Evolutionary conservation across 2,113 vertebrate species (phyloP).

Genomic region (Seriola quinqueradiata): DNA sequence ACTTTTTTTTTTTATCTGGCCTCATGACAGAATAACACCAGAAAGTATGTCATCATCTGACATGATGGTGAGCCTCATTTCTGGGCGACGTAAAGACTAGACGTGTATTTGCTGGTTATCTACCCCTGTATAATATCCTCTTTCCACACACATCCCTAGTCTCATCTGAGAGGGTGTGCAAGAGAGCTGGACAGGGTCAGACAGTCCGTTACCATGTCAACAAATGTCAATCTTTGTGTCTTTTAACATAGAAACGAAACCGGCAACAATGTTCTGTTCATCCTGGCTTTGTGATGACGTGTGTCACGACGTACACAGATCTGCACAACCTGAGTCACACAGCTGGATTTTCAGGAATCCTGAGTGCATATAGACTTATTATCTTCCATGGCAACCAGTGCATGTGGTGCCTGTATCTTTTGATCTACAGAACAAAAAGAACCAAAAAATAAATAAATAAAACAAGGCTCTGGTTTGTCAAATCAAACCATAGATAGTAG

Average conservation of each 20-base stretch:
- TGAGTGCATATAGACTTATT: slow-evolving; percentile 33
- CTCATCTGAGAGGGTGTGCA: slow-evolving; percentile 42
- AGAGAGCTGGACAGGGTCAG: slow-evolving; percentile 40
- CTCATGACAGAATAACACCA: slow-evolving; percentile 43
- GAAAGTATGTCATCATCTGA: slow-evolving; percentile 32
- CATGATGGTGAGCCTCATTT: slow-evolving; percentile 27
- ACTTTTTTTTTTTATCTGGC: slow-evolving; percentile 60
- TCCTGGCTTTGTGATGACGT: background rate
- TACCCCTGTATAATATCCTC: slow-evolving; percentile 32
- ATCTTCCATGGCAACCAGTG: slow-evolving; percentile 60
- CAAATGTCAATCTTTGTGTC: slow-evolving; percentile 43
- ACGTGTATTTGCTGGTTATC: slow-evolving; percentile 34
- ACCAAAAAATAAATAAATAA: background rate
- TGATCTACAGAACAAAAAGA: slow-evolving; percentile 38
- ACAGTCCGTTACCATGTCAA: slow-evolving; percentile 65
- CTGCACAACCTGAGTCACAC: background rate
- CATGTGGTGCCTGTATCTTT: slow-evolving; percentile 33
- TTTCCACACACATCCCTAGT: background rate
- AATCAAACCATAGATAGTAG: background rate
- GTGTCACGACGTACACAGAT: background rate
- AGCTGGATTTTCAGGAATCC: slow-evolving; percentile 44
- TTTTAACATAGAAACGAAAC: slow-evolving; percentile 19
- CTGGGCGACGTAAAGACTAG: slow-evolving; percentile 23
- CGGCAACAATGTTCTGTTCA: background rate
- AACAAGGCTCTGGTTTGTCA: background rate